Evolutionary conservation across 2,797 vertebrate species (phyloP), one percentile per base, ranked within the genome.

Genomic region (Salarias fasciatus): DNA sequence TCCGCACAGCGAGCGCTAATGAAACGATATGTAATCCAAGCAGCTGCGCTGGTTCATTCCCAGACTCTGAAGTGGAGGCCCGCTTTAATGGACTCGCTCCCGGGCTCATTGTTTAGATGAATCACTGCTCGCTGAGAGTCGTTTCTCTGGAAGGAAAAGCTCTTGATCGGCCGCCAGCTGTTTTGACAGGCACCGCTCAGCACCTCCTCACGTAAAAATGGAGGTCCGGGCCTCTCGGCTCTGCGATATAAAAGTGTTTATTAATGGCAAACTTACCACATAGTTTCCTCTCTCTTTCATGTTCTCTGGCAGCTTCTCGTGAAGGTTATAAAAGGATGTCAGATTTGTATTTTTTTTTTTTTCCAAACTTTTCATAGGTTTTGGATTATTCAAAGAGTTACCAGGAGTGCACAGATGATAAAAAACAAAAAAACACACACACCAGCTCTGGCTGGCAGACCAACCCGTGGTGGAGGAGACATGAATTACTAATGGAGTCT

Each of bases 401-500:
- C n/a, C 48, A 30, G 48, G 48, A 64, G 42, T 18, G 62, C 12
- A 49, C 43, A 60, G 53, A 76, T 31, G 35, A 77, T 44, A 38
- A 67, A 77, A 72, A n/a, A n/a, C n/a, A n/a, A 24, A 2, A 24
- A 24, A 24, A 24, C n/a, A n/a, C n/a, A 24, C 18, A 40, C 30
- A 18, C 18, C 36, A n/a, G 9, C 4, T 24, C 50, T 53, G 49
- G 37, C 49, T 47, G 50, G 60, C 67, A 71, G 65, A n/a, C n/a
- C n/a, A n/a, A n/a, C n/a, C n/a, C n/a, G n/a, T n/a, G n/a, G n/a
- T n/a, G n/a, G n/a, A n/a, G n/a, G n/a, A n/a, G n/a, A 51, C 68
- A 56, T 86, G 59, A 82, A 79, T 85, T 75, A 83, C 63, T 88
- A 72, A 88, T 80, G 67, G 79, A 77, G 79, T 72, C 65, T 77